These are phyloP conservation scores for Caracal caracal DNA, from an alignment of 2,113 vertebrate genomes.

Conservation along the genomic window DNA sequence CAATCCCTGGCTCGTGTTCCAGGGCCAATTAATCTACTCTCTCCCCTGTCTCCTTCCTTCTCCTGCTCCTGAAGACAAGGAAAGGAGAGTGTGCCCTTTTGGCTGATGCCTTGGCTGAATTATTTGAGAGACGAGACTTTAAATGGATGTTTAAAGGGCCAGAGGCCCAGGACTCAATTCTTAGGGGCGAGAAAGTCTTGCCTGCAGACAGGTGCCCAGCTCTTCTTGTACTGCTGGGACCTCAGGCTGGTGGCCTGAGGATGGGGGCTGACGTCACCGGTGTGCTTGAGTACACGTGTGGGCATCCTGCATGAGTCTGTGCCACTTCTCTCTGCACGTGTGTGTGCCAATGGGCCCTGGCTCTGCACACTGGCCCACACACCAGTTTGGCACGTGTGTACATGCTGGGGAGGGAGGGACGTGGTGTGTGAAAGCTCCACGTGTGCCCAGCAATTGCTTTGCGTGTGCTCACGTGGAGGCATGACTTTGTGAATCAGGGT, in stretches of 20 bases:
- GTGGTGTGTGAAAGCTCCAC: not conserved
- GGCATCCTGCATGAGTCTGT: not conserved
- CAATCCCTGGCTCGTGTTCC: constrained; percentile 69
- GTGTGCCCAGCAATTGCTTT: not conserved
- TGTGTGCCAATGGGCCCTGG: not conserved
- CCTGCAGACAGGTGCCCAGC: not conserved
- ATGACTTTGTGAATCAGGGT: not conserved
- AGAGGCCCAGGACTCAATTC: constrained; percentile 77
- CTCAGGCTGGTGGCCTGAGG: not conserved
- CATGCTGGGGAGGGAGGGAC: not conserved
- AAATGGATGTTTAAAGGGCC: constrained; percentile 86
- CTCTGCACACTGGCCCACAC: not conserved
- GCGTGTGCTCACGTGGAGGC: not conserved
- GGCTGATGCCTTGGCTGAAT: constrained; percentile 84
- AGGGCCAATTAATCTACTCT: constrained; percentile 78
- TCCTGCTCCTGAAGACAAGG: constrained; percentile 73
- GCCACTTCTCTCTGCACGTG: not conserved
- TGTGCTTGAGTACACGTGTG: fast-evolving
- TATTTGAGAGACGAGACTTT: constrained; percentile 82
- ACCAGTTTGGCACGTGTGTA: not conserved
- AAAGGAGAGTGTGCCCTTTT: constrained; percentile 82
- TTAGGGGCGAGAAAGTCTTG: constrained; percentile 68
- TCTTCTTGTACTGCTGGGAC: not conserved
- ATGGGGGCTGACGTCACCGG: not conserved
- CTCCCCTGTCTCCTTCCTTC: constrained; percentile 70